Percentiles rank a stretch among this genome's conserved stretches.
These are phyloP conservation scores for Ashinkailepas kermadecensis DNA, from an alignment of 2,888 invertebrate genomes.

Conservation along the genomic window DNA sequence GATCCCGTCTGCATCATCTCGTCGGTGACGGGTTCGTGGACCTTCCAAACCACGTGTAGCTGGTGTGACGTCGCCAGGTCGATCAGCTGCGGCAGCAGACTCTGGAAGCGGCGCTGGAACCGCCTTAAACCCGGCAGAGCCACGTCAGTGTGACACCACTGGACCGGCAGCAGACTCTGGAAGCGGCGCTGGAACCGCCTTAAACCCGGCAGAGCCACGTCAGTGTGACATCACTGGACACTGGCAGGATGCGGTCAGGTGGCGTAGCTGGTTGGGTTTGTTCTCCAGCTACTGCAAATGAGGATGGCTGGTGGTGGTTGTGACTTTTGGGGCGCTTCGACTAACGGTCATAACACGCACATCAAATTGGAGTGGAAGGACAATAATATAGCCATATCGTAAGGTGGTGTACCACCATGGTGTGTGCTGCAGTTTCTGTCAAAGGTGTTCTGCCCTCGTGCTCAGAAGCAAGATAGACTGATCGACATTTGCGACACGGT, in stretches of 20 bases:
- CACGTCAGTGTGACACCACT: neutral
- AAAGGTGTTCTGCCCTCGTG: no score
- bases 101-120: neutral
- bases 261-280: neutral
- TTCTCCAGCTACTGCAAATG: neutral
- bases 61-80: neutral
- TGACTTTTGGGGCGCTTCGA: neutral
- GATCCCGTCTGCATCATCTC: neutral
- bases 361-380: neutral
- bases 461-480: no score
- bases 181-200: conserved; percentile 7
- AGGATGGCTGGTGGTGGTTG: neutral
- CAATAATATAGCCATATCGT: no score
- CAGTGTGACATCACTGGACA: neutral
- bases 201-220: neutral
- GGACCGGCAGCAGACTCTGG: neutral
- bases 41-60: conserved; percentile 15
- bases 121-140: neutral
- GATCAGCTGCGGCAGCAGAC: neutral
- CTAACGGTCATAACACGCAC: neutral
- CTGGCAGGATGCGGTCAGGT: neutral
- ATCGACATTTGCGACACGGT: no score
- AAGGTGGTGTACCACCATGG: no score
- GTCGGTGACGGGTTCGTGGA: conserved; percentile 20
- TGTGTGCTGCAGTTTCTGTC: no score